These are phyloP conservation scores for Cardinalis cardinalis DNA, from an alignment of 2,113 vertebrate genomes.

Conservation along the genomic window DNA sequence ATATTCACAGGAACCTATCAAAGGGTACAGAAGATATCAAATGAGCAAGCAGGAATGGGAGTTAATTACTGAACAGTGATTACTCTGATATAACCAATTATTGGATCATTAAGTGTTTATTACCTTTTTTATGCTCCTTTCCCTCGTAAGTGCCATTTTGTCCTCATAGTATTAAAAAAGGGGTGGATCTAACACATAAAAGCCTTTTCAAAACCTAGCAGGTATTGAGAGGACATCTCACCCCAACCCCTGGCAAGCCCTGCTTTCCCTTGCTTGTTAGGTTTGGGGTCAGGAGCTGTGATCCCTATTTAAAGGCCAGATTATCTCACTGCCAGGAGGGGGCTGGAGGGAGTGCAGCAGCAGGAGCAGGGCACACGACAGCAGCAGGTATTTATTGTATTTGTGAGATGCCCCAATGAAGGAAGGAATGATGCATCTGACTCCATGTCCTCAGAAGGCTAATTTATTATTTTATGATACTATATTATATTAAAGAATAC, in stretches of 20 bases:
- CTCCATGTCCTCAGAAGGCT: too few relatives aligned
- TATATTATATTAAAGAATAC: too few relatives aligned
- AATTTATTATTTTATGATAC: too few relatives aligned
- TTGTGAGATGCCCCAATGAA: too few relatives aligned
- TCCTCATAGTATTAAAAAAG: constrained; percentile 69
- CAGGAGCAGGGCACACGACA: background rate
- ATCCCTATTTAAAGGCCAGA: background rate
- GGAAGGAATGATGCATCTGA: too few relatives aligned
- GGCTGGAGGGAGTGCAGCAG: background rate
- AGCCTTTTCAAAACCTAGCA: constrained; percentile 25
- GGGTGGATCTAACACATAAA: constrained; percentile 25
- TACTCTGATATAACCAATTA: constrained; percentile 83
- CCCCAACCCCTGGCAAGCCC: constrained; percentile 27
- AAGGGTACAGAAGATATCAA: constrained; percentile 68
- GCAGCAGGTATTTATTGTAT: too few relatives aligned
- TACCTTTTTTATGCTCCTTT: constrained; percentile 76
- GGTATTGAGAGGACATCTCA: constrained; percentile 44
- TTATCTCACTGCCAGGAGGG: background rate
- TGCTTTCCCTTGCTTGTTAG: background rate
- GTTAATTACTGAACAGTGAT: constrained; percentile 82
- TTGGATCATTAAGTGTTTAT: constrained; percentile 84
- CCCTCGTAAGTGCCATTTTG: constrained; percentile 70
- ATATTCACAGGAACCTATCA: constrained; percentile 70
- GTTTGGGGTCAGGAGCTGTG: constrained; percentile 23
- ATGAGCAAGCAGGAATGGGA: constrained; percentile 68